Evolutionary conservation across 2,888 invertebrate species (phyloP).

Genomic region (Agrochola lota): DNA sequence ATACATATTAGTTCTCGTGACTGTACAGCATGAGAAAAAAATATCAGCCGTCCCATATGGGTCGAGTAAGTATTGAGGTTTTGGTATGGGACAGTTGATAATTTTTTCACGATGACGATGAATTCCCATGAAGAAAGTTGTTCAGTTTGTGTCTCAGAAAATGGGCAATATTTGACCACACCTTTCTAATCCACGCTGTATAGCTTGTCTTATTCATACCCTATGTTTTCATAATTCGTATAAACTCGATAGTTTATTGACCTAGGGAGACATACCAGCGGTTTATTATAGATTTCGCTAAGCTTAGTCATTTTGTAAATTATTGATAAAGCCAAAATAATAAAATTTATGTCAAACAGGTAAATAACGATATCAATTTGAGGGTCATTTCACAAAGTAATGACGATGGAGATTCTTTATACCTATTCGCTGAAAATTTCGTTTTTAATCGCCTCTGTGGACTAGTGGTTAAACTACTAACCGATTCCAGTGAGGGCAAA

Average conservation of each 20-base stretch:
- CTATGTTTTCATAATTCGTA: conserved; percentile 1
- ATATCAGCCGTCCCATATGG: too few species aligned
- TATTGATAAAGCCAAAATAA: not conserved
- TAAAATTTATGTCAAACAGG: too few species aligned
- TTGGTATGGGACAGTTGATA: not conserved
- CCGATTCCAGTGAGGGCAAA: too few species aligned
- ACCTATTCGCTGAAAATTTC: not conserved
- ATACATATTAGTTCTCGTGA: too few species aligned
- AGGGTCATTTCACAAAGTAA: too few species aligned
- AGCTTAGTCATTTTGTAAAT: conserved; percentile 7
- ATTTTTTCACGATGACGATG: too few species aligned
- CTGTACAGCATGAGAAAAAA: too few species aligned
- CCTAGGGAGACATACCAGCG: conserved; percentile 31
- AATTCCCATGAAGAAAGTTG: not conserved
- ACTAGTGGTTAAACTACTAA: too few species aligned
- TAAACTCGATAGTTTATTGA: conserved; percentile 45
- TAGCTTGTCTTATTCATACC: conserved; percentile 35
- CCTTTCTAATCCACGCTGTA: not conserved
- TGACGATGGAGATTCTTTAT: too few species aligned
- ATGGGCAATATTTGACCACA: not conserved
- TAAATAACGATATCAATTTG: too few species aligned
- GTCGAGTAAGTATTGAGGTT: not conserved
- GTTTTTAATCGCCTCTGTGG: not conserved
- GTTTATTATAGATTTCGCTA: conserved; percentile 9
- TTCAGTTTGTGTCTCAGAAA: not conserved